A percentile compares a stretch with the other conserved stretches of the same genome.
phyloP scores from a whole-genome alignment of 2,888 invertebrate species.

The Gisinianus flammeolus region DNA sequence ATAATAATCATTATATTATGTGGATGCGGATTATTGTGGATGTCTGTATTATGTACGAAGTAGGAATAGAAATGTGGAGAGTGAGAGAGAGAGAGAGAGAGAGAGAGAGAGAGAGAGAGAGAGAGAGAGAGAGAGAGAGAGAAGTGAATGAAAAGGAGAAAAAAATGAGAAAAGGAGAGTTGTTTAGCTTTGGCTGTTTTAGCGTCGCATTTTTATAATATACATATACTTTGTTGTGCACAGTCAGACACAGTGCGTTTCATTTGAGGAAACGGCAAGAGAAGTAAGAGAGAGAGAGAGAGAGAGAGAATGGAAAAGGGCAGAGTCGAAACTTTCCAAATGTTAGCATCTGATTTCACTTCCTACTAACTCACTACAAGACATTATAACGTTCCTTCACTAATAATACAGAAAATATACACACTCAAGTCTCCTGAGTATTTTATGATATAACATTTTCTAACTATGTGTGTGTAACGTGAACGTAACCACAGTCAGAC shows the following conservation, averaged over 20 bases:
- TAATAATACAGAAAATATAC: neutral
- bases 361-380: conserved; percentile 28
- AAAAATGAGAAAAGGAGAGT: conserved; percentile 27
- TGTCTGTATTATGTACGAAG: too few relatives aligned
- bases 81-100: neutral
- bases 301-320: conserved; percentile 45
- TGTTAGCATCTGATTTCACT: conserved; percentile 44
- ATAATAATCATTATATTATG: too few relatives aligned
- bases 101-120: neutral
- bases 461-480: too few relatives aligned
- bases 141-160: neutral
- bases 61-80: neutral
- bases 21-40: too few relatives aligned
- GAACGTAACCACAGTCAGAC: too few relatives aligned
- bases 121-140: conserved; percentile 7
- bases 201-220: neutral
- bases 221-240: neutral
- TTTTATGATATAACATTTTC: too few relatives aligned
- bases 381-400: too few relatives aligned
- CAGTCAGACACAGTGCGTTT: neutral
- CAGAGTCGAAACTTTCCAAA: conserved; percentile 47
- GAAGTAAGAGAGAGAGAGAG: conserved; percentile 33
- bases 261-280: conserved; percentile 31
- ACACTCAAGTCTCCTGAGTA: neutral
- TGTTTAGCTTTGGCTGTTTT: conserved; percentile 10